These are phyloP conservation scores for Nymphalis c-album DNA, from an alignment of 2,888 invertebrate genomes.

Conservation along the genomic window DNA sequence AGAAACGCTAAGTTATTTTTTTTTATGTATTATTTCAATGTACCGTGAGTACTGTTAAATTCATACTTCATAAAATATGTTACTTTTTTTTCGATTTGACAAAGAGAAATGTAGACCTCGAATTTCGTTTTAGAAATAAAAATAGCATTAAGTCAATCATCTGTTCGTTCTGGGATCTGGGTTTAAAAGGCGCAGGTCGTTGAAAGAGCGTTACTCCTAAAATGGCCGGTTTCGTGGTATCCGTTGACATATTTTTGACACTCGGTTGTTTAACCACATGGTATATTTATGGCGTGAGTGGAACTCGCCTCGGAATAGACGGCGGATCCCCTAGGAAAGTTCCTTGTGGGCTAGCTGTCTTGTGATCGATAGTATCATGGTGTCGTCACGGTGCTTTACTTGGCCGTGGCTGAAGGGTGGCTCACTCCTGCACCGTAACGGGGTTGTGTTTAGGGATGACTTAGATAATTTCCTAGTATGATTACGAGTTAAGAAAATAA, in stretches of 20 bases:
- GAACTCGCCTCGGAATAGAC: constrained; percentile 23
- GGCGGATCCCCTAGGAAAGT: constrained; percentile 41
- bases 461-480: constrained; percentile 13
- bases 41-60: not conserved
- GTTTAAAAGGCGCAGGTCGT: constrained; percentile 31
- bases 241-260: constrained; percentile 31
- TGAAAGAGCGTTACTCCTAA: constrained; percentile 24
- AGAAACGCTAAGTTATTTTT: not conserved
- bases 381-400: constrained; percentile 37
- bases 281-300: constrained; percentile 34
- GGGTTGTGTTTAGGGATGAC: constrained; percentile 38
- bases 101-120: constrained; percentile 22
- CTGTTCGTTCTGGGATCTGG: constrained; percentile 23
- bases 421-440: constrained; percentile 37
- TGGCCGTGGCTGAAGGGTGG: constrained; percentile 33
- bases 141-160: constrained; percentile 18
- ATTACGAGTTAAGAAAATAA: constrained; percentile 35
- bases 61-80: not conserved
- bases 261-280: constrained; percentile 28
- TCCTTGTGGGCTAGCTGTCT: constrained; percentile 46
- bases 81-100: constrained; percentile 13
- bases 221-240: constrained; percentile 37
- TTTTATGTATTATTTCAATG: not conserved
- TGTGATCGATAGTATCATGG: constrained; percentile 34
- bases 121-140: constrained; percentile 33